phyloP scores from a whole-genome alignment of 2,113 vertebrate species.

The Hystrix brachyura region DNA sequence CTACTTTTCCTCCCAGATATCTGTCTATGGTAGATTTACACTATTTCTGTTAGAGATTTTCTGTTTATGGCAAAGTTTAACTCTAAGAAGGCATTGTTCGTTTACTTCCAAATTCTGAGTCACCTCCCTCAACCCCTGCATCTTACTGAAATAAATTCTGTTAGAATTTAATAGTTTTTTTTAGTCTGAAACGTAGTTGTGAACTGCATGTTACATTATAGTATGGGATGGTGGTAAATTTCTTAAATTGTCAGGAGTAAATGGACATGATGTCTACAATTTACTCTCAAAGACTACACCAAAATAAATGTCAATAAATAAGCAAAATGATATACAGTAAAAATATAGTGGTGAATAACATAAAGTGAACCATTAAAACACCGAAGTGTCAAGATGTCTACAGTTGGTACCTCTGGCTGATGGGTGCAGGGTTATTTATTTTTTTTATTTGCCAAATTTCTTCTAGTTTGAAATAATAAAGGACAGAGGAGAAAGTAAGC shows the following conservation, averaged over 20 bases:
- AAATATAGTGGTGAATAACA: neutral
- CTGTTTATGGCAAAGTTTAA: neutral
- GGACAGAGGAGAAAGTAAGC: neutral
- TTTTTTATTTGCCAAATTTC: neutral
- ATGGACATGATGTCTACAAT: neutral
- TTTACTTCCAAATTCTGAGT: neutral
- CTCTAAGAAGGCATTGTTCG: neutral
- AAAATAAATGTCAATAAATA: neutral
- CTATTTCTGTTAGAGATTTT: neutral
- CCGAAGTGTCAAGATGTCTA: neutral
- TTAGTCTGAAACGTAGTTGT: neutral
- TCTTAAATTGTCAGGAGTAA: neutral
- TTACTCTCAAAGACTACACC: neutral
- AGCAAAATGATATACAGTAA: neutral
- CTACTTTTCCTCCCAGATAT: neutral
- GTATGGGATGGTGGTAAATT: neutral
- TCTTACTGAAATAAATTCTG: neutral
- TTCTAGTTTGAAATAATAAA: neutral
- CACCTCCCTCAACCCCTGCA: neutral
- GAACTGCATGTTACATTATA: neutral
- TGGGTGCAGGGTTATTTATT: neutral
- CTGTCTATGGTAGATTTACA: neutral
- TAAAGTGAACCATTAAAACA: neutral
- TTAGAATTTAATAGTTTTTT: neutral
- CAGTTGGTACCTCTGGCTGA: neutral